Percentiles rank a stretch among this genome's conserved stretches.
These are phyloP conservation scores for Bombus breviceps DNA, from an alignment of 1,140 invertebrate genomes.

Conservation along the genomic window DNA sequence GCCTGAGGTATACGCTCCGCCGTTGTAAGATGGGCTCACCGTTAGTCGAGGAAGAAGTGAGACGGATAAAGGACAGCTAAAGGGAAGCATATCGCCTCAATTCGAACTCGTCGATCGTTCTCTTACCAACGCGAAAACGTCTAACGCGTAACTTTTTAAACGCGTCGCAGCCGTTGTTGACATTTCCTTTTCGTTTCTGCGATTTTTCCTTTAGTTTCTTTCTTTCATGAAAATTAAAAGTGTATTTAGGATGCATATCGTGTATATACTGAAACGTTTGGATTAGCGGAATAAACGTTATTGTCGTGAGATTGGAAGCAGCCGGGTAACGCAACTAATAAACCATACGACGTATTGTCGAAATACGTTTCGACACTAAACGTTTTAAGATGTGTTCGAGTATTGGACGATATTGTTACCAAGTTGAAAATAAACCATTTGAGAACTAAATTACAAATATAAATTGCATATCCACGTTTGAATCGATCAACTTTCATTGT, in stretches of 20 bases:
- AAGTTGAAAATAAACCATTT: neutral
- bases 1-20: constrained; percentile 53
- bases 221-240: neutral
- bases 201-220: neutral
- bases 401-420: neutral
- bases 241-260: neutral
- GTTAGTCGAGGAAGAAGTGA: constrained; percentile 72
- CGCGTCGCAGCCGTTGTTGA: neutral
- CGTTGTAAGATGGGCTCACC: constrained; percentile 63
- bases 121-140: constrained; percentile 45
- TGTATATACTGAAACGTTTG: neutral
- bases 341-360: neutral
- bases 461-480: neutral
- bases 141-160: constrained; percentile 10
- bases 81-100: constrained; percentile 66
- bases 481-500: neutral
- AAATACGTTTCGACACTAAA: too few species aligned
- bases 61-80: constrained; percentile 60
- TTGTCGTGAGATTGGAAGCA: neutral
- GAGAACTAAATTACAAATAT: neutral
- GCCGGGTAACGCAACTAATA: neutral
- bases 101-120: constrained; percentile 55
- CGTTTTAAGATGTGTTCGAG: neutral
- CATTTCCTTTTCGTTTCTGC: neutral
- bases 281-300: neutral